These are phyloP conservation scores for Maconellicoccus hirsutus DNA, from an alignment of 1,140 invertebrate species.

Conservation along the genomic window DNA sequence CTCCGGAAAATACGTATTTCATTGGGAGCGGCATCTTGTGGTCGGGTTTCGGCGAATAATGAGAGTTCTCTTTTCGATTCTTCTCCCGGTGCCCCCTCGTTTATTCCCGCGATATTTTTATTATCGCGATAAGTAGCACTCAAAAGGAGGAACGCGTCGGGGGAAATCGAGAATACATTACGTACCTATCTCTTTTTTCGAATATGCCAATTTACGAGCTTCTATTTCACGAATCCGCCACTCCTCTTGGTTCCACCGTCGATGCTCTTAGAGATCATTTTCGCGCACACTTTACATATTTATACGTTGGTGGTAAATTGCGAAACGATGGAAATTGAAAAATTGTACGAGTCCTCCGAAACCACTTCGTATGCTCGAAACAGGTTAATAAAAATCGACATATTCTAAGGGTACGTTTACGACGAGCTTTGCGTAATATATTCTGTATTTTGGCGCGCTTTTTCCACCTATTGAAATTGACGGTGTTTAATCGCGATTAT, in stretches of 20 bases:
- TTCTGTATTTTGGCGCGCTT: too few species aligned
- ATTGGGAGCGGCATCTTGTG: constrained; percentile 18
- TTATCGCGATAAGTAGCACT: background rate
- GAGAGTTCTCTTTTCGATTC: constrained; percentile 16
- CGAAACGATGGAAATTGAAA: too few species aligned
- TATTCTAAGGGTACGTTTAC: background rate
- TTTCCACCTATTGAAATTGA: too few species aligned
- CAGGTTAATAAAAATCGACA: constrained; percentile 7
- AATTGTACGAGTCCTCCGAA: background rate
- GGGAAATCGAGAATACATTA: background rate
- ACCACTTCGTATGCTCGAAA: background rate
- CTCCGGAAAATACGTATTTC: constrained; percentile 21
- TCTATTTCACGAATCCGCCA: background rate
- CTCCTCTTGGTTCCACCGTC: too few species aligned
- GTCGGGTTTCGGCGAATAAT: constrained; percentile 14
- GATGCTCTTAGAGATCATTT: too few species aligned
- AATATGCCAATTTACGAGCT: background rate
- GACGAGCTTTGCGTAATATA: background rate
- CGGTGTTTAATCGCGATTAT: too few species aligned
- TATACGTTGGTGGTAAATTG: background rate
- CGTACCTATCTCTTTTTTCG: background rate
- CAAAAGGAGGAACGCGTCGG: background rate
- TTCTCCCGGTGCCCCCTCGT: background rate
- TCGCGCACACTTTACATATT: too few species aligned
- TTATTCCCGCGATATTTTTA: background rate